Evolutionary conservation across 2,113 vertebrate species (phyloP).

Genomic region (Clarias magur): DNA sequence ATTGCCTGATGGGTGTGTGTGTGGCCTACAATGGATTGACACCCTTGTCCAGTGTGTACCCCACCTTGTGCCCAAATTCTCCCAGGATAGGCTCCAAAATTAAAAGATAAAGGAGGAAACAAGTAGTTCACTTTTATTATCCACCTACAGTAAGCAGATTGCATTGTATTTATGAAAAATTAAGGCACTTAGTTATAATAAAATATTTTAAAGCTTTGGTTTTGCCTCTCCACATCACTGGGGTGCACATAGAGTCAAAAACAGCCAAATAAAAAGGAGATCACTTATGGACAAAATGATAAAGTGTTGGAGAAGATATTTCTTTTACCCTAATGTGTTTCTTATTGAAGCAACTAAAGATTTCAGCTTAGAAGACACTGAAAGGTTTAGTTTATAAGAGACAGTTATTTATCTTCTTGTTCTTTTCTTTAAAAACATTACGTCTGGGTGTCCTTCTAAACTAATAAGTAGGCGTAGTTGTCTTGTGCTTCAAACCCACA

Average conservation of each 20-base stretch:
- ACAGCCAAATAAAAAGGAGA: neutral
- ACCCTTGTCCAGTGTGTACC: no score
- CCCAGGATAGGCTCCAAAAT: no score
- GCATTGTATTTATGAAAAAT: neutral
- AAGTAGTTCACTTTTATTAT: neutral
- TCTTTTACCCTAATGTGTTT: neutral
- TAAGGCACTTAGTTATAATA: neutral
- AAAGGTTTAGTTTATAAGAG: conserved; percentile 1
- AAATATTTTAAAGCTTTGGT: neutral
- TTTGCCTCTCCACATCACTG: neutral
- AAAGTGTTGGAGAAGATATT: neutral
- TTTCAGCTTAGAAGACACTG: neutral
- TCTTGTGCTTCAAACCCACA: conserved; percentile 31
- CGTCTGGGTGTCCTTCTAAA: conserved; percentile 46
- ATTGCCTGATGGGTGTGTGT: no score
- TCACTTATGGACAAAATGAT: neutral
- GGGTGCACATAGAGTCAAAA: neutral
- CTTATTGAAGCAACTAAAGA: neutral
- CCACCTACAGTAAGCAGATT: neutral
- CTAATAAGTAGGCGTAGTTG: conserved; percentile 66
- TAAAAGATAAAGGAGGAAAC: no score
- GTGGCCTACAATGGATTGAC: no score
- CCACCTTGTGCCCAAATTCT: no score
- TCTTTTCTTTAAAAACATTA: conserved; percentile 27
- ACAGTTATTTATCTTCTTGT: conserved; percentile 36